Percentiles rank a stretch among this genome's conserved stretches.
Conservation (phyloP, 2,888 invertebrate genomes). For the Perithous albicinctus region DNA sequence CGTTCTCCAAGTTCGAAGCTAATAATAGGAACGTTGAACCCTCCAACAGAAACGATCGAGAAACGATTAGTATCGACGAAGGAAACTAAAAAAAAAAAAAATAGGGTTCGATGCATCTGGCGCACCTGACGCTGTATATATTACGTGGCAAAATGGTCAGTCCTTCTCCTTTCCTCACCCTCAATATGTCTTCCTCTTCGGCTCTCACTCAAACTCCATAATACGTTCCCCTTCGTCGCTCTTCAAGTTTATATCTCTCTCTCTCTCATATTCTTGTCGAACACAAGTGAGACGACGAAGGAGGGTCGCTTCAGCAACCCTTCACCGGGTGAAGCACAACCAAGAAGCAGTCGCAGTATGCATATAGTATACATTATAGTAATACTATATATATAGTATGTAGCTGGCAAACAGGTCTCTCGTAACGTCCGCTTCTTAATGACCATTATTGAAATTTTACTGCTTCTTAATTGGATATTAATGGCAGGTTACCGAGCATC, state of each 20-base stretch:
- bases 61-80: constrained; percentile 82
- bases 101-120: constrained; percentile 79
- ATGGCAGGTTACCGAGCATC: constrained; percentile 79
- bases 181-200: constrained; percentile 41
- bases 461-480: constrained; percentile 84
- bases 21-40: background rate
- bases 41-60: constrained; percentile 74
- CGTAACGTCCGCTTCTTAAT: constrained; percentile 84
- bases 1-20: constrained; percentile 63
- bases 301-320: constrained; percentile 49
- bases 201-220: constrained; percentile 47
- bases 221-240: constrained; percentile 54
- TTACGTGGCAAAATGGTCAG: constrained; percentile 72
- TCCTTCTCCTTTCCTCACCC: constrained; percentile 63
- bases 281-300: constrained; percentile 24
- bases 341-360: constrained; percentile 32
- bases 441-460: constrained; percentile 85
- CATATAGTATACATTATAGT: constrained; percentile 8
- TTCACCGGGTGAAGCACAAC: constrained; percentile 52
- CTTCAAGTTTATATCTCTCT: constrained; percentile 13
- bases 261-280: constrained; percentile 28
- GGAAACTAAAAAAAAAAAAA: constrained; percentile 70
- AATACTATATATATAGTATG: constrained; percentile 41
- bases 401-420: constrained; percentile 74
- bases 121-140: constrained; percentile 81